Conservation (phyloP, 2,797 vertebrate species). For the Scolopax rusticola region DNA sequence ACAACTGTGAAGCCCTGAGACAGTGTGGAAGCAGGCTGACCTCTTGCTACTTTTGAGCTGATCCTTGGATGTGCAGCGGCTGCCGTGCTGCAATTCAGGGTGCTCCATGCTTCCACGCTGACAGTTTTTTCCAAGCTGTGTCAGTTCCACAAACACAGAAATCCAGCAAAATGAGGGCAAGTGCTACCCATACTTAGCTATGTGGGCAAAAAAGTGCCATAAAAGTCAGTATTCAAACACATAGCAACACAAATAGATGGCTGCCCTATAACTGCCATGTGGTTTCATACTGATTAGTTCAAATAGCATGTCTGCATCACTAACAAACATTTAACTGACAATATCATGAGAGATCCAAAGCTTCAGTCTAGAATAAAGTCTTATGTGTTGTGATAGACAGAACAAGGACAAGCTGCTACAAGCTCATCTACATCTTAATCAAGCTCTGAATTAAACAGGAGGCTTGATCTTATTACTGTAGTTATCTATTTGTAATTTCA, state of each 20-base stretch:
- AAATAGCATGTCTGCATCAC: background rate
- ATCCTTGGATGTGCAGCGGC: background rate
- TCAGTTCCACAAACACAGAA: conserved; percentile 14
- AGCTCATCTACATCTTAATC: conserved; percentile 51
- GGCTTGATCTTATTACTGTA: background rate
- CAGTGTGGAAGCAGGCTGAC: background rate
- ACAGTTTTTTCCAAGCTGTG: background rate
- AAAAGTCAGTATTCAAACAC: background rate
- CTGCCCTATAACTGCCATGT: background rate
- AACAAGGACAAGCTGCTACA: conserved; percentile 46
- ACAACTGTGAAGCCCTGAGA: background rate
- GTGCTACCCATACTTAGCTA: background rate
- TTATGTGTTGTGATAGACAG: conserved; percentile 13
- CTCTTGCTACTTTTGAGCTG: background rate
- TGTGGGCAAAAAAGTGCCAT: background rate
- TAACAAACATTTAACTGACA: background rate
- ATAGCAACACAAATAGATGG: background rate
- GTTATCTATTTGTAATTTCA: conserved; percentile 39
- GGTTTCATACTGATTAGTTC: background rate
- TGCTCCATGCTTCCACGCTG: background rate
- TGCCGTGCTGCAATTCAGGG: background rate
- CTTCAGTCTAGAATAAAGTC: background rate
- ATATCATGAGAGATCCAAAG: background rate
- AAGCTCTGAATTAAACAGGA: conserved; percentile 34
- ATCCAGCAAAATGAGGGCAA: conserved; percentile 43